phyloP scores from a whole-genome alignment of 2,797 vertebrate genomes.

The Neosilurus mollespiculum region DNA sequence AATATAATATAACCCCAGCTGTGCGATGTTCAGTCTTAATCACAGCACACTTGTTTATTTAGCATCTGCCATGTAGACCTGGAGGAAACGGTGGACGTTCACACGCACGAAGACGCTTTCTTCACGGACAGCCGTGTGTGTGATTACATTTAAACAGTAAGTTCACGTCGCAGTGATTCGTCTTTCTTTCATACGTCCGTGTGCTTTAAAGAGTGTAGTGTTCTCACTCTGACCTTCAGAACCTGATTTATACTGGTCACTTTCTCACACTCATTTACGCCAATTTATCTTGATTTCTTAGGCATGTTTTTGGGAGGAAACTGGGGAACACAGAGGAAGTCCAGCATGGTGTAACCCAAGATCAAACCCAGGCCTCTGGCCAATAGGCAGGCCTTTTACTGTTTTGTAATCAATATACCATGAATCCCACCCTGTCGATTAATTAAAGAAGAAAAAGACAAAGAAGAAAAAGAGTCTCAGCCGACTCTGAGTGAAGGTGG shows the following conservation, averaged over 20 bases:
- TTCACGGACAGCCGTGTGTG: background rate
- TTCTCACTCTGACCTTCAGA: background rate
- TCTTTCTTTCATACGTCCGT: no score
- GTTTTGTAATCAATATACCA: no score
- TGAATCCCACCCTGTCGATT: no score
- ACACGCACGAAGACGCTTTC: conserved; percentile 37
- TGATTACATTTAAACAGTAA: conserved; percentile 18
- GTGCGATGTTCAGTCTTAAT: conserved; percentile 63
- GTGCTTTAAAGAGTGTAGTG: background rate
- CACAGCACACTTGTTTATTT: conserved; percentile 67
- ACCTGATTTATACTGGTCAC: background rate
- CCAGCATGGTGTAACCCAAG: background rate
- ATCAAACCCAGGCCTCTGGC: background rate
- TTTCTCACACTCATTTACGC: background rate
- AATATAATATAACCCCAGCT: background rate
- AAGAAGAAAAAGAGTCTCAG: no score
- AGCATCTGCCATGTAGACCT: conserved; percentile 60
- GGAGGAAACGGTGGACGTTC: conserved; percentile 68
- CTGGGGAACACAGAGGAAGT: background rate
- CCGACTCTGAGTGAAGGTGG: no score
- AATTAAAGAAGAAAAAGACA: no score
- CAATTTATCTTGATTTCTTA: background rate
- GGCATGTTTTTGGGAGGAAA: background rate
- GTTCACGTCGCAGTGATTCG: background rate
- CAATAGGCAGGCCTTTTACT: no score